Conservation (phyloP, 2,888 invertebrate genomes). For the Caenorhabditis uteleia region DNA sequence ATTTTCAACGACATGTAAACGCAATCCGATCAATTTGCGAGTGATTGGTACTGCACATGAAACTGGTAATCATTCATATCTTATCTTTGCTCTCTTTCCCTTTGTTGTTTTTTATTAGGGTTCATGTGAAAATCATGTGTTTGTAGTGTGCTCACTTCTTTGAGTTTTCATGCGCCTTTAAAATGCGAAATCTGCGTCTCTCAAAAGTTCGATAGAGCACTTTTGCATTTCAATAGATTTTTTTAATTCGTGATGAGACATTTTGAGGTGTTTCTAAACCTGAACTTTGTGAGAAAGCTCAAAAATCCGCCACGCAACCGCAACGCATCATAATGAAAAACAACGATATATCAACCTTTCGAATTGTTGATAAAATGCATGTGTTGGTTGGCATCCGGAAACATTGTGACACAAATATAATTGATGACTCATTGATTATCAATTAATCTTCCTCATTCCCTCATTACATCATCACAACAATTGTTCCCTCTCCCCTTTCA, state of each 20-base stretch:
- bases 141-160: no score
- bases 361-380: background rate
- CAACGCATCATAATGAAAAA: background rate
- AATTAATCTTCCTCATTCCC: slow-evolving; percentile 5
- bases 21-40: slow-evolving; percentile 12
- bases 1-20: slow-evolving; percentile 21
- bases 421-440: background rate
- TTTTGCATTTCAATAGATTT: no score
- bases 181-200: no score
- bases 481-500: slow-evolving; percentile 5
- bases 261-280: no score
- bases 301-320: no score
- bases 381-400: no score
- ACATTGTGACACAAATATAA: no score
- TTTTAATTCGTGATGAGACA: no score
- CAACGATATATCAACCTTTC: background rate
- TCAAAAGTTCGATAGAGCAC: no score
- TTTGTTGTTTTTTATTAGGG: slow-evolving; percentile 19
- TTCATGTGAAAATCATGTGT: no score
- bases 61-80: slow-evolving; percentile 15
- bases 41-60: slow-evolving; percentile 29
- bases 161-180: no score
- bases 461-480: slow-evolving; percentile 36
- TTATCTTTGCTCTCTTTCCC: slow-evolving; percentile 1
- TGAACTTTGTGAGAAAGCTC: no score